Evolutionary conservation across 2,888 invertebrate species (phyloP), one percentile per base, ranked within the genome.

Genomic region (Pristionchus entomophagus): DNA sequence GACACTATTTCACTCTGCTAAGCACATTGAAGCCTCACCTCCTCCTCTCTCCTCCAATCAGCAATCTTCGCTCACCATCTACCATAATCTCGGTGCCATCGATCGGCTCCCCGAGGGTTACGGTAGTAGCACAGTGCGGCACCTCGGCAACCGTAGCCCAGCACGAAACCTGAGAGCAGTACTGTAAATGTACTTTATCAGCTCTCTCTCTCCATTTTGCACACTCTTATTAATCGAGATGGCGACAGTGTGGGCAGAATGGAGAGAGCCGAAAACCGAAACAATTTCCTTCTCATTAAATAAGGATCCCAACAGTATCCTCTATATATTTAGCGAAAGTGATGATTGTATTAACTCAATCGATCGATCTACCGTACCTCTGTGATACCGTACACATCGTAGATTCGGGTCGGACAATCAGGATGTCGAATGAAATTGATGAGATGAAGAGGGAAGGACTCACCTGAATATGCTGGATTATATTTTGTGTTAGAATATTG

Each of bases 1-100:
- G n/a, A n/a, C n/a, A n/a, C n/a, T n/a, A n/a, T n/a, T n/a, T n/a
- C n/a, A n/a, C n/a, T n/a, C n/a, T n/a, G n/a, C n/a, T n/a, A n/a
- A n/a, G n/a, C n/a, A n/a, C n/a, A n/a, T n/a, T n/a, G n/a, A n/a
- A n/a, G n/a, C 59, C 59, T 26, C 19, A 83, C 83, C 84, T 84
- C 53, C 84, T 84, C 29, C 41, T 53, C 53, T 2, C 84, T 32
- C 84, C 84, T 73, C 84, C 84, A n/a, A 84, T 84, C 84, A 32
- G 19, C n/a, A 84, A 38, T n/a, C 41, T 22, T 2, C 53, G 19
- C 69, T 49, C 22, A 1, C n/a, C 84, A 22, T 84, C 84, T 26
- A 73, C 38, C n/a, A n/a, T 45, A 56, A 84, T 32, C 53, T 53
- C 38, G 22, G 84, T 84, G 8, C 84, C 84, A 32, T 69, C 51